Evolutionary conservation across 2,888 invertebrate genomes (phyloP).

Genomic region (Stenolophus ochropezus): DNA sequence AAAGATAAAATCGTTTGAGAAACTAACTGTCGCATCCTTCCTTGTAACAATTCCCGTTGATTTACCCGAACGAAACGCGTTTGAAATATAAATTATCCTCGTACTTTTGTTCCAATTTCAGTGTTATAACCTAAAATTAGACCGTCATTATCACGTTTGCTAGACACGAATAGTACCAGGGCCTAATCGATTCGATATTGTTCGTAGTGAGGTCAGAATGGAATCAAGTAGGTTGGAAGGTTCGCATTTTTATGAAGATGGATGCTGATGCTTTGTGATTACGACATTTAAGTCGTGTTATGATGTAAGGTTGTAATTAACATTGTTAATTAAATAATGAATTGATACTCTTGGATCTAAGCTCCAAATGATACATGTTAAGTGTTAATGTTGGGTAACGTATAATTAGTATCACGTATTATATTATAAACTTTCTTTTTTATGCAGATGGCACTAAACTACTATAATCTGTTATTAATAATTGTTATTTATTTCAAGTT

Average conservation of each 20-base stretch:
- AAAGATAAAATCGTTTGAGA: background rate
- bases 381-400: background rate
- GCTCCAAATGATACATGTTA: background rate
- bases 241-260: constrained; percentile 8
- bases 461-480: too few species aligned
- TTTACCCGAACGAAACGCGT: constrained; percentile 29
- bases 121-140: constrained; percentile 50
- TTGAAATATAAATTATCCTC: constrained; percentile 43
- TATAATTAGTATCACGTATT: constrained; percentile 10
- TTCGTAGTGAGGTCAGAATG: constrained; percentile 36
- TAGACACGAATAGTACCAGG: constrained; percentile 29
- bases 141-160: constrained; percentile 51
- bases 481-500: too few species aligned
- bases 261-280: constrained; percentile 20
- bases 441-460: too few species aligned
- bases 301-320: constrained; percentile 16
- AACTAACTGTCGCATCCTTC: background rate
- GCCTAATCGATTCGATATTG: constrained; percentile 48
- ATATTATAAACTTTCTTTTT: background rate
- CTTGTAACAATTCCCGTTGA: constrained; percentile 21
- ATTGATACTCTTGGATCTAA: background rate
- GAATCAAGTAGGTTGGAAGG: constrained; percentile 6
- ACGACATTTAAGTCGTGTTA: background rate
- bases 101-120: constrained; percentile 47
- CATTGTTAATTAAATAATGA: constrained; percentile 38